Percentiles rank a stretch among this genome's conserved stretches.
phyloP scores from a whole-genome alignment of 2,888 invertebrate species.

The Imbricaverruca yamaguchii region DNA sequence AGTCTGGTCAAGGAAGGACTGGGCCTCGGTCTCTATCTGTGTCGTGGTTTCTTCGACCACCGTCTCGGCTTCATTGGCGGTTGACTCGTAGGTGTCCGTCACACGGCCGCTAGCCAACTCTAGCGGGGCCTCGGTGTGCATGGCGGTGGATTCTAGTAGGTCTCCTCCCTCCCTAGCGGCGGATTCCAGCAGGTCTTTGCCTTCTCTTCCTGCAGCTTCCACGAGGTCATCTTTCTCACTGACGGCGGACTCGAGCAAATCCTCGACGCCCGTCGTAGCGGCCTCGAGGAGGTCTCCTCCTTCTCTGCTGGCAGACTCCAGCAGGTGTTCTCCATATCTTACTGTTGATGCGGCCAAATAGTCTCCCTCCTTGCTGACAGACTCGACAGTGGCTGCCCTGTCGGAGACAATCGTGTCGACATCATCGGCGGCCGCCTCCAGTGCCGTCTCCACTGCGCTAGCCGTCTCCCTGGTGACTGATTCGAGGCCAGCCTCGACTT shows the following conservation, averaged over 20 bases:
- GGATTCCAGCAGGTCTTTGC: neutral
- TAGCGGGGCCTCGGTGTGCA: neutral
- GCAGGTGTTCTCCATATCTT: no score
- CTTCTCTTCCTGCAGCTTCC: neutral
- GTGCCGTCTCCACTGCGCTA: neutral
- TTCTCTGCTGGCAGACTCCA: no score
- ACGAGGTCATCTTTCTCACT: neutral
- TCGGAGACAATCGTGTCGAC: no score
- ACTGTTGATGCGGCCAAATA: no score
- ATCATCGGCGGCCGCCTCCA: no score
- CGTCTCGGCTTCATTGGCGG: neutral
- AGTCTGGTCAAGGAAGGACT: neutral
- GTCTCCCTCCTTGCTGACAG: no score
- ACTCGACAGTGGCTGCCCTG: no score
- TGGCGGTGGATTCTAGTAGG: neutral
- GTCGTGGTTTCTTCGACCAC: neutral
- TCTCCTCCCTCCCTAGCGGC: neutral
- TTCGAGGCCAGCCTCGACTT: no score
- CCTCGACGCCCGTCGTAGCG: neutral
- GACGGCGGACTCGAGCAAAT: neutral
- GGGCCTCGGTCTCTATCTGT: neutral
- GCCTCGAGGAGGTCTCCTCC: no score
- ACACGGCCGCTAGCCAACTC: neutral
- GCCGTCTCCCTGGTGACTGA: neutral
- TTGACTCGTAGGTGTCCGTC: neutral